Evolutionary conservation across 2,113 vertebrate genomes (phyloP).

Genomic region (Lasiurus cinereus): DNA sequence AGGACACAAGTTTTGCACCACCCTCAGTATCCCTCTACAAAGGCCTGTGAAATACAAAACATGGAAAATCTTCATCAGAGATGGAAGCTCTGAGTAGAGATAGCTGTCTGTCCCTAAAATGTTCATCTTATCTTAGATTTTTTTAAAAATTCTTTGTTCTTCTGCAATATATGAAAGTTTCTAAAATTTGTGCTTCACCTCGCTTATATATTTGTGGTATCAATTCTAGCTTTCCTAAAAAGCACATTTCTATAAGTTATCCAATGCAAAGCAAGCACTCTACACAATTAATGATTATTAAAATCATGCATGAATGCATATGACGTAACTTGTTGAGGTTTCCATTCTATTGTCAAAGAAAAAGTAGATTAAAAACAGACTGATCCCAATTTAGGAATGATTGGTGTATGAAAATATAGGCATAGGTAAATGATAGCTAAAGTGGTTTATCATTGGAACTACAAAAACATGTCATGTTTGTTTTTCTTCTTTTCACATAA

Average conservation of each 20-base stretch:
- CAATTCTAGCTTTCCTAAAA: slow-evolving; percentile 25
- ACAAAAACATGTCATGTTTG: background rate
- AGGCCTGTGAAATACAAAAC: background rate
- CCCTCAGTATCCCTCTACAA: background rate
- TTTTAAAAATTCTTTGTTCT: background rate
- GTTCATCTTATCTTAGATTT: background rate
- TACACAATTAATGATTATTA: background rate
- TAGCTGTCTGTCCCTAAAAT: background rate
- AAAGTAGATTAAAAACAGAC: background rate
- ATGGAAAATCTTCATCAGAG: background rate
- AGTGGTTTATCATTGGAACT: background rate
- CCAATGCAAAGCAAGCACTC: background rate
- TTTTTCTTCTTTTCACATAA: slow-evolving; percentile 13
- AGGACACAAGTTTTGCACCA: background rate
- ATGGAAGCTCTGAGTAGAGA: background rate
- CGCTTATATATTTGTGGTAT: background rate
- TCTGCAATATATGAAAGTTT: background rate
- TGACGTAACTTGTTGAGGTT: background rate
- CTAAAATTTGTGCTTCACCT: background rate
- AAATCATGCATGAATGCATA: background rate
- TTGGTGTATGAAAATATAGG: background rate
- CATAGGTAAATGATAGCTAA: background rate
- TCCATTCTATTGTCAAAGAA: background rate
- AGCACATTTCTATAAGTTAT: background rate
- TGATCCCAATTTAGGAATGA: background rate